phyloP scores from a whole-genome alignment of 2,888 invertebrate species.

The Mimachlamys varia region DNA sequence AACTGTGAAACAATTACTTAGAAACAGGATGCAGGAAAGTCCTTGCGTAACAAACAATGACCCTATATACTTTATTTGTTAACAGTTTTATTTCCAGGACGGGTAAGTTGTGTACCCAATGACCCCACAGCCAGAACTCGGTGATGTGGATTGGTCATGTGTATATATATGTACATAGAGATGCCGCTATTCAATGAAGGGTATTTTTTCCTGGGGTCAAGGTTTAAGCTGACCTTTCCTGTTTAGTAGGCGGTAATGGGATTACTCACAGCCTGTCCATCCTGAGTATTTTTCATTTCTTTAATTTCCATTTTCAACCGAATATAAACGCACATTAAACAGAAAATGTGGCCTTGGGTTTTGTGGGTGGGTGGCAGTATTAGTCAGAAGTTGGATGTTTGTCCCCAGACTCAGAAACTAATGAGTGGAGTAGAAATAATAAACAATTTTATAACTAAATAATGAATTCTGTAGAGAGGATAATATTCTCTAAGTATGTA shows the following conservation, averaged over 20 bases:
- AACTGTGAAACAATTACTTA: too few relatives aligned
- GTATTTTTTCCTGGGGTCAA: slow-evolving; percentile 19
- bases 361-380: background rate
- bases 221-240: background rate
- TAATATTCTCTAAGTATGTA: too few relatives aligned
- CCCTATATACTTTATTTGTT: too few relatives aligned
- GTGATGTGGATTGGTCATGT: background rate
- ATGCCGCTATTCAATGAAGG: background rate
- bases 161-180: background rate
- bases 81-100: too few relatives aligned
- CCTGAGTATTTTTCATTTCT: background rate
- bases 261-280: background rate
- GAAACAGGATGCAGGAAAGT: too few relatives aligned
- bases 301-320: background rate
- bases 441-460: too few relatives aligned
- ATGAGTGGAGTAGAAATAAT: background rate
- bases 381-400: background rate
- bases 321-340: background rate
- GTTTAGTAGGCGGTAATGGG: background rate
- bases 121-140: background rate
- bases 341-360: background rate
- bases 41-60: too few relatives aligned
- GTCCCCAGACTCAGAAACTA: background rate
- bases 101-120: background rate
- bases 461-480: too few relatives aligned